Base-by-base conservation (phyloP, 2,888 invertebrate genomes). In the Rhamphomyia laevipes region DNA sequence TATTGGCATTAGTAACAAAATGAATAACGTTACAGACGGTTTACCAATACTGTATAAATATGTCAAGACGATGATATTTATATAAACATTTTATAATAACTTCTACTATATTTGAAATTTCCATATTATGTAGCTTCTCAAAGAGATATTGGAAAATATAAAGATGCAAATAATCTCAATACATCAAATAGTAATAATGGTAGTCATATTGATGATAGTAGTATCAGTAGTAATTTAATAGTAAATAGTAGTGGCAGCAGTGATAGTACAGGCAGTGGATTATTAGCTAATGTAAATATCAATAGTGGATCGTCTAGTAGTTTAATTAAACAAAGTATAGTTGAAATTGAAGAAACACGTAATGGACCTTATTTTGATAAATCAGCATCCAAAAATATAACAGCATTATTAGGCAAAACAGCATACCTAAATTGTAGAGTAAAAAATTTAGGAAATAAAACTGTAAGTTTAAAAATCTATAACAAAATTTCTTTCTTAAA, bases 391-490 rank as follows among this genome's bases (percentile, higher is more conserved):
- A 84, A 82, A 68, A 84, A 84, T 68, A 74, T 80, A 55, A 91
- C 91, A 27, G 90, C 90, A 1, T 74, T 91, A 44, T 75, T 90
- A 50, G 90, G 91, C 57, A 90, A 91, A 71, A 91, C 90, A 35
- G 90, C 91, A 45, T 90, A 89, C 65, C 75, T 92, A 58, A 90
- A 85, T 67, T 92, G 92, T 71, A 79, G 88, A 53, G 89, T 91
- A 56, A 89, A 89, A 74, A 90, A 90, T 73, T 75, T 91, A 67
- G 87, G 88, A 57, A 91, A 92, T 74, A 86, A 87, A 74, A 90
- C 91, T 73, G 90, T 91, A 64, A 82, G 85, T 35, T 35, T 35
- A 35, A 35, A 35, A n/a, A 35, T n/a, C 2, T 7, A 13, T 5
- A n/a, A 13, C 2, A 35, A 35, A 4, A n/a, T 35, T 35, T 33